A percentile compares a stretch with the other conserved stretches of the same genome.
These are phyloP conservation scores for Drosophila borborema DNA, from an alignment of 2,888 invertebrate species.

Conservation along the genomic window DNA sequence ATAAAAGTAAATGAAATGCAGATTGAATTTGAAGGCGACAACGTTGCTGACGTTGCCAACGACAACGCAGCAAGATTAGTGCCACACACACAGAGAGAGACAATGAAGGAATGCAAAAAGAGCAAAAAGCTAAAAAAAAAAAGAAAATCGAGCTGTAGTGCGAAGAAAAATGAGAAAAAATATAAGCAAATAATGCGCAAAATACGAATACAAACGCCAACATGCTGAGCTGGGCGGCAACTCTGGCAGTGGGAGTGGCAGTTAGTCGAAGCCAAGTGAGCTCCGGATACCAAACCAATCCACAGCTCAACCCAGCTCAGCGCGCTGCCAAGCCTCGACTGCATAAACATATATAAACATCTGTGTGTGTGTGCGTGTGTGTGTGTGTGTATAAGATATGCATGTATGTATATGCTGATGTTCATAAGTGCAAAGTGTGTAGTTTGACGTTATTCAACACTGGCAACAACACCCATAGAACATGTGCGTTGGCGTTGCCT, in stretches of 20 bases:
- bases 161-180: background rate
- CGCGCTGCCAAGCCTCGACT: conserved; percentile 33
- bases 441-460: conserved; percentile 71
- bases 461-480: conserved; percentile 39
- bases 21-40: conserved; percentile 69
- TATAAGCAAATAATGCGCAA: conserved; percentile 64
- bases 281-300: conserved; percentile 28
- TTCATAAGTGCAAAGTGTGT: conserved; percentile 49
- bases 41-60: conserved; percentile 58
- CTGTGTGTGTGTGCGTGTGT: background rate
- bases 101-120: conserved; percentile 8
- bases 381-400: too few species aligned
- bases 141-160: background rate
- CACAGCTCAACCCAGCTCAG: conserved; percentile 23
- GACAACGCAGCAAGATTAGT: conserved; percentile 59
- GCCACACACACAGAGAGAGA: conserved; percentile 24
- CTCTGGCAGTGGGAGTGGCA: conserved; percentile 11
- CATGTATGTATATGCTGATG: conserved; percentile 17
- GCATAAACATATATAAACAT: conserved; percentile 1
- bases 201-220: conserved; percentile 46
- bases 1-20: conserved; percentile 68
- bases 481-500: conserved; percentile 15
- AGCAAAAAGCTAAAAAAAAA: background rate
- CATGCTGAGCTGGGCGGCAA: conserved; percentile 8
- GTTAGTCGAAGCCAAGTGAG: conserved; percentile 35